Percentiles rank a stretch among this genome's conserved stretches.
phyloP scores from a whole-genome alignment of 2,797 vertebrate genomes.

The Hippoglossus hippoglossus region DNA sequence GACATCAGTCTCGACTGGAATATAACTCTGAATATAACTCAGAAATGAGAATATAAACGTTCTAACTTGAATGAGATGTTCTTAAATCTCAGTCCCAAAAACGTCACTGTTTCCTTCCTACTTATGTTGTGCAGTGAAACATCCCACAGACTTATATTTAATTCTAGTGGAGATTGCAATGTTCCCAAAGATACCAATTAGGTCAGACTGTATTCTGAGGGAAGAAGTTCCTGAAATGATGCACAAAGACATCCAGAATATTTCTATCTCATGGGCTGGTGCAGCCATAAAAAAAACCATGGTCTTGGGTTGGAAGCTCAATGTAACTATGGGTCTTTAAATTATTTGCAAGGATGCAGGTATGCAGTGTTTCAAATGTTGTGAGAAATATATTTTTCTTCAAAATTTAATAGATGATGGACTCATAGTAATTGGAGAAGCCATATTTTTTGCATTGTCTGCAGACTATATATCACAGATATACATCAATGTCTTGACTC shows the following conservation, averaged over 20 bases:
- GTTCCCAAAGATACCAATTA: constrained; percentile 33
- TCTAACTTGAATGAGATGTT: background rate
- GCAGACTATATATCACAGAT: too few species aligned
- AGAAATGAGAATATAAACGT: constrained; percentile 1
- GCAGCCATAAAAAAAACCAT: background rate
- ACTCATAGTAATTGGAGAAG: too few species aligned
- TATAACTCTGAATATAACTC: background rate
- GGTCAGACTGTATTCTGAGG: constrained; percentile 14
- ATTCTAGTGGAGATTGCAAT: constrained; percentile 18
- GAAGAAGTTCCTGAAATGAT: constrained; percentile 11
- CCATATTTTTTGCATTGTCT: too few species aligned
- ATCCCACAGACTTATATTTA: constrained; percentile 19
- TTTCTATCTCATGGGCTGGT: background rate
- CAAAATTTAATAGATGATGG: too few species aligned
- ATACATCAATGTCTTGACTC: too few species aligned
- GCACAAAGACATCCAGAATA: constrained; percentile 11
- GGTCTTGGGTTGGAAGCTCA: background rate
- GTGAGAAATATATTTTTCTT: too few species aligned
- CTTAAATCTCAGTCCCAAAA: background rate
- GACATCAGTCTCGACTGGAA: constrained; percentile 37
- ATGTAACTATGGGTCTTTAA: too few species aligned
- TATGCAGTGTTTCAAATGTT: background rate
- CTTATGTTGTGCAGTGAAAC: constrained; percentile 4
- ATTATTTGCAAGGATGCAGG: background rate
- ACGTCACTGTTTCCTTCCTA: background rate